Evolutionary conservation across 2,797 vertebrate genomes (phyloP).

Genomic region (Eulemur rubriventer): DNA sequence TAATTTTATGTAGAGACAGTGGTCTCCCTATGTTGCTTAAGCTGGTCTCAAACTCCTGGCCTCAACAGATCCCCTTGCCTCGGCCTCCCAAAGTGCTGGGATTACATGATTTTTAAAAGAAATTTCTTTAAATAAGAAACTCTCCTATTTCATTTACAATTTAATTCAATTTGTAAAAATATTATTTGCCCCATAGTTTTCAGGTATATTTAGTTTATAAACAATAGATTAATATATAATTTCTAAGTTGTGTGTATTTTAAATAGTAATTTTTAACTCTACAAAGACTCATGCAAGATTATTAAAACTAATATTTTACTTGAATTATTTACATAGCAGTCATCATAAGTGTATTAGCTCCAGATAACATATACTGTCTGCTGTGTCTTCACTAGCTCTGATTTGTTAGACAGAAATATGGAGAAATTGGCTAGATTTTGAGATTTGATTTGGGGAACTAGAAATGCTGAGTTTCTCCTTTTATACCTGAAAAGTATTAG

Average conservation of each 20-base stretch:
- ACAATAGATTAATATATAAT: neutral
- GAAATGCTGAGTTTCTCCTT: neutral
- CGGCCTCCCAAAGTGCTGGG: neutral
- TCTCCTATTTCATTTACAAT: neutral
- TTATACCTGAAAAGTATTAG: neutral
- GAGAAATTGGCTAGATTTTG: neutral
- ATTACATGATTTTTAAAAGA: neutral
- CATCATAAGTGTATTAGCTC: neutral
- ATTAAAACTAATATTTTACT: slow-evolving; percentile 2
- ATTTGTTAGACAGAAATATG: neutral
- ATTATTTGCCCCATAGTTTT: neutral
- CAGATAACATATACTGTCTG: neutral
- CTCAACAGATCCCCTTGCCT: neutral
- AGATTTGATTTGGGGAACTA: slow-evolving; percentile 1
- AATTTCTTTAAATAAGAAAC: neutral
- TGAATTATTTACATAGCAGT: neutral
- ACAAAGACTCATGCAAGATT: neutral
- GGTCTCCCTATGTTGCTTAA: neutral
- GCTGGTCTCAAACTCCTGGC: neutral
- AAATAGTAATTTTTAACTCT: slow-evolving; percentile 10
- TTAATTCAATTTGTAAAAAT: neutral
- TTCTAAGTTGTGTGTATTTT: neutral
- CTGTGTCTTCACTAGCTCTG: neutral
- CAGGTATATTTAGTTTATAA: neutral
- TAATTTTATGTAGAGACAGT: neutral